A percentile compares a stretch with the other conserved stretches of the same genome.
Evolutionary conservation across 1,140 invertebrate genomes (phyloP).

Genomic region (Bombus pascuorum): DNA sequence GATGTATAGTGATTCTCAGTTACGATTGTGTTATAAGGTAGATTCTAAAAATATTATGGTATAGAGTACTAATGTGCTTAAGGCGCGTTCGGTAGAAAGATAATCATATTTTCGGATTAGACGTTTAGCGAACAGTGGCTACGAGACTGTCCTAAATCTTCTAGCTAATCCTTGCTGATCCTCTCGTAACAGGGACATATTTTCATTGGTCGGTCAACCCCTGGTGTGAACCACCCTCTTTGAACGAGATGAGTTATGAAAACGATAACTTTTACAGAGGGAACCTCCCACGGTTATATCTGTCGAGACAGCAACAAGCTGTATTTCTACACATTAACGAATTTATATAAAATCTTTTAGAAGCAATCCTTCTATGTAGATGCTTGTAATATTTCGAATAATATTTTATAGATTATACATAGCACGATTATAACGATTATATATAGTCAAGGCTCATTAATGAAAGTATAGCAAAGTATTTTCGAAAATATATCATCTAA

Average conservation of each 20-base stretch:
- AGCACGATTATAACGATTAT: no score
- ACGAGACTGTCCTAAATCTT: slow-evolving; percentile 76
- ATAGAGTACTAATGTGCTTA: not conserved
- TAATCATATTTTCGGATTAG: slow-evolving; percentile 74
- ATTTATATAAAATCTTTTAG: slow-evolving; percentile 67
- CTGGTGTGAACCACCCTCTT: slow-evolving; percentile 52
- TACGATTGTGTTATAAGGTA: not conserved
- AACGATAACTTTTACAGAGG: slow-evolving; percentile 72
- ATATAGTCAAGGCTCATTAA: no score
- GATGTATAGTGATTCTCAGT: not conserved
- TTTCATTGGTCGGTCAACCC: slow-evolving; percentile 66
- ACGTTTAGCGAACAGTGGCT: slow-evolving; percentile 69
- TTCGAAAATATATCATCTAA: no score
- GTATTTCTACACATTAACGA: slow-evolving; percentile 61
- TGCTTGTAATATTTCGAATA: not conserved
- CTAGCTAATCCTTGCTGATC: slow-evolving; percentile 76
- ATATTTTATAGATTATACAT: not conserved
- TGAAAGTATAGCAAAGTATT: no score
- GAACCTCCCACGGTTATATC: slow-evolving; percentile 24
- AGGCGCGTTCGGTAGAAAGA: slow-evolving; percentile 44
- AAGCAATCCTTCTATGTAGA: not conserved
- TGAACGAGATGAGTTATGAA: slow-evolving; percentile 73
- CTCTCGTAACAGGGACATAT: slow-evolving; percentile 78
- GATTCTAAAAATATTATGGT: not conserved
- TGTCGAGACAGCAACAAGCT: slow-evolving; percentile 36